Conservation (phyloP, 2,797 vertebrate species). For the Sebastes oblongus region DNA sequence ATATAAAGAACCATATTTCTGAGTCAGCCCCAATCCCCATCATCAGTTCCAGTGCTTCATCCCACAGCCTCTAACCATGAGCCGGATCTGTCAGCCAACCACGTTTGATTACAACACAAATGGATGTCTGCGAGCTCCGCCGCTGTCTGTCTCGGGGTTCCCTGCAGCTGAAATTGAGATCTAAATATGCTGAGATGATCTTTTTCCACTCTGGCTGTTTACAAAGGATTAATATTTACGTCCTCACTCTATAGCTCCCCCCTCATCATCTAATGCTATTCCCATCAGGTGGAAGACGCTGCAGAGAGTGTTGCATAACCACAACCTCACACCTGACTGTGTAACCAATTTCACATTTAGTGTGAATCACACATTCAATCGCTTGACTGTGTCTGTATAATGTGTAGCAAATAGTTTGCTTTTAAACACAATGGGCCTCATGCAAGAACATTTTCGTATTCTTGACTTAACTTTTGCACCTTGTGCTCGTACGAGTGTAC, state of each 20-base stretch:
- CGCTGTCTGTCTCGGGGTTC: conserved; percentile 20
- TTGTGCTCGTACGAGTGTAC: no score
- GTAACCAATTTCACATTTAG: conserved; percentile 52
- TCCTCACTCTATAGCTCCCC: conserved; percentile 6
- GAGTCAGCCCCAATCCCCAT: conserved; percentile 10
- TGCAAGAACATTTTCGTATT: no score
- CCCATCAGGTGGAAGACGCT: conserved; percentile 24
- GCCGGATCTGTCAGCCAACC: conserved; percentile 44
- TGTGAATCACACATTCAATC: conserved; percentile 31
- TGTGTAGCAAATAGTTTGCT: conserved; percentile 14
- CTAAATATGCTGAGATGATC: conserved; percentile 52
- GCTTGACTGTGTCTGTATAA: conserved; percentile 11
- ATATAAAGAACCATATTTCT: conserved; percentile 30
- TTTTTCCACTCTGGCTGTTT: conserved; percentile 39
- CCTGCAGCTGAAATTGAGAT: conserved; percentile 41
- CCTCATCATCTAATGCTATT: conserved; percentile 18
- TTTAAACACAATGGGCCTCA: neutral
- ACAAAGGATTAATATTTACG: conserved; percentile 40
- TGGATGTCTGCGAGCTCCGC: conserved; percentile 10
- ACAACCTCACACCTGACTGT: conserved; percentile 26
- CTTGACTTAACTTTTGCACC: no score
- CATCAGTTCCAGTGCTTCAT: conserved; percentile 19
- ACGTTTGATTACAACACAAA: conserved; percentile 55
- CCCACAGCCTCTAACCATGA: conserved; percentile 50
- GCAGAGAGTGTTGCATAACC: conserved; percentile 54